phyloP scores from a whole-genome alignment of 92 coral and sea anemone species.

The Siderastrea radians region DNA sequence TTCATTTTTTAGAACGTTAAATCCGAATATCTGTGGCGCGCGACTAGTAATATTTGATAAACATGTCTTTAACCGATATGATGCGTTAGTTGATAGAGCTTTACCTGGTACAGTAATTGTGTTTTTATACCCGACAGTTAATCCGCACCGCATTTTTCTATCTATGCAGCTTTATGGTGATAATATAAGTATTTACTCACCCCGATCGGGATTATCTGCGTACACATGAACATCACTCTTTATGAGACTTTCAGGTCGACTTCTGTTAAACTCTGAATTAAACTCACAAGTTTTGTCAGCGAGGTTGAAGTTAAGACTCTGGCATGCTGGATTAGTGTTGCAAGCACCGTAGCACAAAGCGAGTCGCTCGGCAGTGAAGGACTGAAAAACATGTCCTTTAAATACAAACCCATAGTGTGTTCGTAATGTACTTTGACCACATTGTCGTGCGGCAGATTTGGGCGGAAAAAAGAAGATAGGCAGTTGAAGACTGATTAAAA shows the following conservation, averaged over 20 bases:
- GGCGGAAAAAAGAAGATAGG: background rate
- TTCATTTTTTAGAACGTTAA: no score
- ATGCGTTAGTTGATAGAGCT: no score
- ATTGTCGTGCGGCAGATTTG: background rate
- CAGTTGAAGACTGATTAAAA: background rate
- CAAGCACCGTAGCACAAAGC: constrained; percentile 26
- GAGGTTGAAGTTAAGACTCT: constrained; percentile 36
- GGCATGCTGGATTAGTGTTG: constrained; percentile 16
- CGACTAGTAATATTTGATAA: no score
- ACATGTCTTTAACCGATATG: no score
- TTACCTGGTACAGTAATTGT: no score
- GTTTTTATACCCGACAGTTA: no score
- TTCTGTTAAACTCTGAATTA: constrained; percentile 8
- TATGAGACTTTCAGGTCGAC: constrained; percentile 18
- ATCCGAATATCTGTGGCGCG: no score
- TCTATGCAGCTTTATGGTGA: background rate
- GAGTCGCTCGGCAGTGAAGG: constrained; percentile 6
- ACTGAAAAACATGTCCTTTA: constrained; percentile 19
- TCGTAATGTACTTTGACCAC: background rate
- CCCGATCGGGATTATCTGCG: constrained; percentile 38
- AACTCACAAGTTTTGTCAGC: constrained; percentile 8
- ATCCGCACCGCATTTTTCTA: no score
- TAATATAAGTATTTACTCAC: background rate
- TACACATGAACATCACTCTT: constrained; percentile 11
- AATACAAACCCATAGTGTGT: constrained; percentile 19